Evolutionary conservation across 2,113 vertebrate genomes (phyloP).

Genomic region (Embiotoca jacksoni): DNA sequence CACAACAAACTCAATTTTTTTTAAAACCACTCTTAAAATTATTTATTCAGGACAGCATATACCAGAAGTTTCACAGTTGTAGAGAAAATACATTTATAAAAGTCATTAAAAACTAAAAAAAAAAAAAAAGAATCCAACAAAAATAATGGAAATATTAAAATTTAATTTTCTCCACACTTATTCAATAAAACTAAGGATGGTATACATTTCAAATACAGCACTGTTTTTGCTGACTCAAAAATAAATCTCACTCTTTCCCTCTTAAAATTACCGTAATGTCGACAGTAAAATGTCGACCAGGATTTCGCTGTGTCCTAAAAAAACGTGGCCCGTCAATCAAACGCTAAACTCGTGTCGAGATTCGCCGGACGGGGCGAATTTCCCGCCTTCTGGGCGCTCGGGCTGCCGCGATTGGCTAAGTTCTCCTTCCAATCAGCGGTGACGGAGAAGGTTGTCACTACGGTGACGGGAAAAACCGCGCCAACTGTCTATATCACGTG

Average conservation of each 20-base stretch:
- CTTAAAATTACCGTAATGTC: slow-evolving; percentile 61
- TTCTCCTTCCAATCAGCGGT: too few relatives aligned
- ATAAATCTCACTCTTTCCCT: too few relatives aligned
- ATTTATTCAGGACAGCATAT: slow-evolving; percentile 76
- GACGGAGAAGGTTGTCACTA: too few relatives aligned
- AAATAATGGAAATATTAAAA: slow-evolving; percentile 50
- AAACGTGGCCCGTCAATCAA: too few relatives aligned
- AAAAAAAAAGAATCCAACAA: slow-evolving; percentile 3
- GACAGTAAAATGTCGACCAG: background rate
- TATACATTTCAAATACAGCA: background rate
- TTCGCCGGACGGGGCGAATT: too few relatives aligned
- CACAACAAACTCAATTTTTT: background rate
- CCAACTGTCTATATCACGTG: background rate
- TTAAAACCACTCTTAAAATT: slow-evolving; percentile 69
- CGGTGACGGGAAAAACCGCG: background rate
- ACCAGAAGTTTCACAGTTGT: slow-evolving; percentile 73
- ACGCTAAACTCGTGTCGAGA: too few relatives aligned
- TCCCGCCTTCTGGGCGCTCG: too few relatives aligned
- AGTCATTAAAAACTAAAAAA: slow-evolving; percentile 64
- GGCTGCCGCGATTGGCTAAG: too few relatives aligned
- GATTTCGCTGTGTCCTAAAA: background rate
- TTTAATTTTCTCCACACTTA: slow-evolving; percentile 55
- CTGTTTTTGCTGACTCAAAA: background rate
- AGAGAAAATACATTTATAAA: slow-evolving; percentile 83
- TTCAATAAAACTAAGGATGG: slow-evolving; percentile 78